Percentiles rank a stretch among this genome's conserved stretches.
Conservation (phyloP, 1,140 invertebrate species). For the Drosophila bocki region DNA sequence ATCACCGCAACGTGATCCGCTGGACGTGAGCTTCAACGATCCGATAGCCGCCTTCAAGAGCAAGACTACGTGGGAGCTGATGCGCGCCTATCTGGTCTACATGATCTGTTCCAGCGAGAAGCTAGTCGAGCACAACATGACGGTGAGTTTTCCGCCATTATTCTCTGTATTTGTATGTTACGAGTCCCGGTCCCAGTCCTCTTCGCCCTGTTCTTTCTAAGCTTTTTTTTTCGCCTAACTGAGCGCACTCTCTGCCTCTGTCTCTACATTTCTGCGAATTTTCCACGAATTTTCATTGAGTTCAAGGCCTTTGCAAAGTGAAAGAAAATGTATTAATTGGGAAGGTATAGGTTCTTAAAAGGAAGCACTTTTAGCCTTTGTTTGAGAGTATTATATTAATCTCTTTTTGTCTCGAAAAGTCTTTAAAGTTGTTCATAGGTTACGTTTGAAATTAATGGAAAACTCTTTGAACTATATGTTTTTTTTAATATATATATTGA, state of each 20-base stretch:
- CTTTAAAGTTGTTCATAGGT: no score
- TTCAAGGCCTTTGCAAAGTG: neutral
- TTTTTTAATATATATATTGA: no score
- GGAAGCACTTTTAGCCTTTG: no score
- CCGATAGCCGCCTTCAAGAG: slow-evolving; percentile 94
- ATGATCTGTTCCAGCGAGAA: slow-evolving; percentile 95
- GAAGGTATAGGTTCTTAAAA: neutral
- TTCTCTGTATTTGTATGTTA: neutral
- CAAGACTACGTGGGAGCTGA: slow-evolving; percentile 97
- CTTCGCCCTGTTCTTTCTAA: neutral
- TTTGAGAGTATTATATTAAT: no score
- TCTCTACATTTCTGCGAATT: neutral
- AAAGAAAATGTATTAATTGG: no score
- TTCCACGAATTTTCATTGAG: neutral
- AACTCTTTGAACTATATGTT: neutral
- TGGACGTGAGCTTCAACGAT: slow-evolving; percentile 95
- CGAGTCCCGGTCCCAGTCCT: neutral
- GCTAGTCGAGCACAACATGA: slow-evolving; percentile 97
- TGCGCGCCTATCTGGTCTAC: slow-evolving; percentile 97
- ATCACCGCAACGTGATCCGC: slow-evolving; percentile 88
- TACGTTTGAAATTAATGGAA: neutral
- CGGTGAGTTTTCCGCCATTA: slow-evolving; percentile 88
- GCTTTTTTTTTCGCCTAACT: neutral
- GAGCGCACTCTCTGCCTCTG: neutral
- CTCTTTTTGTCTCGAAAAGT: no score